Base-by-base conservation (phyloP, 2,113 vertebrate species). In the Cyanocitta stelleri region DNA sequence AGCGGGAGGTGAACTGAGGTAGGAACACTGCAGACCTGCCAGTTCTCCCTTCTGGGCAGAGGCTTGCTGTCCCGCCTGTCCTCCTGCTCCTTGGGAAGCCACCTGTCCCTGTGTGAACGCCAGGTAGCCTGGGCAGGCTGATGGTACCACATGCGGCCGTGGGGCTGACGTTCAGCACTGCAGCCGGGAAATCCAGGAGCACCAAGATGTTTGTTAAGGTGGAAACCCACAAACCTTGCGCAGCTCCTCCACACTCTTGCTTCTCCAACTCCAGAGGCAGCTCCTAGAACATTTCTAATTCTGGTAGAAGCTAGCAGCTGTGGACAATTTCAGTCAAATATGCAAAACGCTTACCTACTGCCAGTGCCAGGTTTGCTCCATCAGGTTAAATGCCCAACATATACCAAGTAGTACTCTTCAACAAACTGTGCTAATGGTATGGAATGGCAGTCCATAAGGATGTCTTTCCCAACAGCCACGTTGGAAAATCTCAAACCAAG, bases 121-220 rank as follows among this genome's bases (percentile, higher is more conserved):
- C 69, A 66, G 74, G 73, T 16, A 74, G 51, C 26, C 33, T 6
- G 52, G 39, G 39, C 21, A 19, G 67, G n/a, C 59, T 2, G 2
- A 7, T 0, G 27, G 27, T 56, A 44, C 30, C 52, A 23, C 21
- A 8, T 0, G 0, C 0, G 0, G 24, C 1, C 0, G 3, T 5
- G 27, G 79, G 49, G 23, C 8, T 0, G 0, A 48, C 3, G 49
- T 59, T 56, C 51, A 54, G 52, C 32, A 8, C 55, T 14, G 73
- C 30, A 30, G 13, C 37, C 1, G 7, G 29, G 33, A 48, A 73
- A 62, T 41, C 27, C 78, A 80, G 49, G 5, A 64, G 49, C 32
- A 61, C 37, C 39, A 8, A 48, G 44, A 13, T n/a, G 13, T n/a
- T 55, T 46, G 39, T 10, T n/a, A n/a, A 5, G 29, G 19, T n/a